Percentiles rank a stretch among this genome's conserved stretches.
phyloP scores from a whole-genome alignment of 2,888 invertebrate genomes.

The Scaeva pyrastri region DNA sequence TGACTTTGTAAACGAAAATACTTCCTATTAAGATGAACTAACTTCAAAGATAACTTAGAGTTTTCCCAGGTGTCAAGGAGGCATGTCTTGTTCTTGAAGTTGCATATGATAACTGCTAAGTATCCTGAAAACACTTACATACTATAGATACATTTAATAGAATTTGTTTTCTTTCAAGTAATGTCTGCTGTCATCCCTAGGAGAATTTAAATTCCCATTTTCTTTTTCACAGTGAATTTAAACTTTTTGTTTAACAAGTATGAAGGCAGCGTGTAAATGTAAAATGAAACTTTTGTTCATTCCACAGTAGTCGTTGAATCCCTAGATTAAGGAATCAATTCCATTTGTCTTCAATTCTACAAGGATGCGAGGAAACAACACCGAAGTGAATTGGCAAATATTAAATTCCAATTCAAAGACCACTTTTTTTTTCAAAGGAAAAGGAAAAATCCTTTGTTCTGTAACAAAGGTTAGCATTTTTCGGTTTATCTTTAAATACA shows the following conservation, averaged over 20 bases:
- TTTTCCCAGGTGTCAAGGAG: too few relatives aligned
- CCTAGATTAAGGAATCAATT: neutral
- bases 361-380: neutral
- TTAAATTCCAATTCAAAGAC: slow-evolving; percentile 5
- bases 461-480: slow-evolving; percentile 2
- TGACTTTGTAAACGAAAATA: too few relatives aligned
- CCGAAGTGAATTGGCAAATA: slow-evolving; percentile 17
- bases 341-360: neutral
- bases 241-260: neutral
- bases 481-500: neutral
- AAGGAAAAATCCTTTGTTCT: neutral
- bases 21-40: too few relatives aligned
- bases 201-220: neutral
- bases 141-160: too few relatives aligned
- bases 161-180: too few relatives aligned
- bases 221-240: neutral
- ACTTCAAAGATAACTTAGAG: too few relatives aligned
- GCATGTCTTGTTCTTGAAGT: too few relatives aligned
- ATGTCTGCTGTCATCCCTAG: neutral
- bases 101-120: too few relatives aligned
- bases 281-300: neutral
- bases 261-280: neutral
- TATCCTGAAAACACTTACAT: too few relatives aligned
- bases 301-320: neutral
- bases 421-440: neutral